Evolutionary conservation across 2,113 vertebrate species (phyloP).

Genomic region (Paracanthobrama guichenoti): DNA sequence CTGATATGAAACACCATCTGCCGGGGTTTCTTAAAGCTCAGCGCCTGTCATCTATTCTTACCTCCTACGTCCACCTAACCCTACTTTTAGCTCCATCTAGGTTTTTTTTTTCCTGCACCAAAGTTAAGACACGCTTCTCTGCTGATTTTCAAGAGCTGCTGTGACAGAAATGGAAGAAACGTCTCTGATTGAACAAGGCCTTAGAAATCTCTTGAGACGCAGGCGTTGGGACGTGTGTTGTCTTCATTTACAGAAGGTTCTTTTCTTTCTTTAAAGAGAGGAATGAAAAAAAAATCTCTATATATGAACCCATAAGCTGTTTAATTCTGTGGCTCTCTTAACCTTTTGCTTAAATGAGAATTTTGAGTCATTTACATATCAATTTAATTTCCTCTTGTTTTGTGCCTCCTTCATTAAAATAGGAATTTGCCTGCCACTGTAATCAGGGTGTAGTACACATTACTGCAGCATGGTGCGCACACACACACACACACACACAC

Average conservation of each 20-base stretch:
- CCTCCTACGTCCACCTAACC: conserved; percentile 36
- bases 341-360: conserved; percentile 76
- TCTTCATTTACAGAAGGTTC: conserved; percentile 63
- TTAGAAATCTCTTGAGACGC: conserved; percentile 57
- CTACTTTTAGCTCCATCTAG: conserved; percentile 14
- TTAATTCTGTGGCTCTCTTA: conserved; percentile 73
- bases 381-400: conserved; percentile 74
- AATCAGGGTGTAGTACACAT: conserved; percentile 65
- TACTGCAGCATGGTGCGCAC: conserved; percentile 37
- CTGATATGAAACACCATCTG: conserved; percentile 70
- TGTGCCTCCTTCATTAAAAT: conserved; percentile 68
- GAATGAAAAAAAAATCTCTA: conserved; percentile 54
- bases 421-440: conserved; percentile 63
- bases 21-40: conserved; percentile 54
- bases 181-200: conserved; percentile 62
- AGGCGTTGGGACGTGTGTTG: conserved; percentile 67
- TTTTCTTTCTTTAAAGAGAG: conserved; percentile 20
- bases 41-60: conserved; percentile 43
- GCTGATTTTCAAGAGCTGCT: conserved; percentile 56
- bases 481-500: conserved; percentile 40
- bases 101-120: conserved; percentile 46
- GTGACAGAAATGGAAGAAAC: conserved; percentile 58
- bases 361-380: conserved; percentile 77
- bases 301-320: conserved; percentile 75
- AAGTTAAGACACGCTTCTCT: conserved; percentile 50